Conservation (phyloP, 53 echinoderm and acorn worm species). For the Pentamera pediparva region DNA sequence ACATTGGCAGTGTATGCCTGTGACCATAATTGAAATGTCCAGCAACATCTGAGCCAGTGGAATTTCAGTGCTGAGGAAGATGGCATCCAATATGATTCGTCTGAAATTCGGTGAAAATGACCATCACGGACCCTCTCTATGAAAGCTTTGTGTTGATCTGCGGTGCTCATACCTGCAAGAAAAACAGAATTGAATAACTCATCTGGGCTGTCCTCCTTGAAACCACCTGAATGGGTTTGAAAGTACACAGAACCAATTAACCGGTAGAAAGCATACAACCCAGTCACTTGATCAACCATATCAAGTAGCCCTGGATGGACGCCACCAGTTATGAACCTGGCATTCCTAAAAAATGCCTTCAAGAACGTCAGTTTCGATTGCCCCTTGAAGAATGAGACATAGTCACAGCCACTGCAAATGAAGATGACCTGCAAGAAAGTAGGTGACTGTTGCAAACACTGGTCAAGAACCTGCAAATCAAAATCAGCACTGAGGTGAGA, state of each 20-base stretch:
- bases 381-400: slow-evolving; percentile 35
- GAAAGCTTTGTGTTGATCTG: slow-evolving; percentile 26
- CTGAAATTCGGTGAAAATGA: slow-evolving; percentile 34
- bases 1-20: slow-evolving; percentile 18
- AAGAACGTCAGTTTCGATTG: slow-evolving; percentile 24
- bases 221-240: slow-evolving; percentile 23
- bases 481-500: neutral
- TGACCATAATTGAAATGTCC: slow-evolving; percentile 40
- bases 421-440: slow-evolving; percentile 15
- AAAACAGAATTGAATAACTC: slow-evolving; percentile 26
- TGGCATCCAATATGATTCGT: slow-evolving; percentile 47
- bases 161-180: neutral
- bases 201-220: slow-evolving; percentile 16
- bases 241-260: slow-evolving; percentile 46
- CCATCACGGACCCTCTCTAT: slow-evolving; percentile 25
- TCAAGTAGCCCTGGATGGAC: neutral
- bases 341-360: slow-evolving; percentile 14
- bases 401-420: slow-evolving; percentile 48
- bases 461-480: neutral
- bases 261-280: slow-evolving; percentile 40
- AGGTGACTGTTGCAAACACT: neutral
- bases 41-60: slow-evolving; percentile 37
- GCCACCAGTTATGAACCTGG: slow-evolving; percentile 37
- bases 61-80: slow-evolving; percentile 24
- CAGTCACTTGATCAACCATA: neutral